These are phyloP conservation scores for Gymnoscopelus microlampas DNA, from an alignment of 2,797 vertebrate species.

Conservation along the genomic window DNA sequence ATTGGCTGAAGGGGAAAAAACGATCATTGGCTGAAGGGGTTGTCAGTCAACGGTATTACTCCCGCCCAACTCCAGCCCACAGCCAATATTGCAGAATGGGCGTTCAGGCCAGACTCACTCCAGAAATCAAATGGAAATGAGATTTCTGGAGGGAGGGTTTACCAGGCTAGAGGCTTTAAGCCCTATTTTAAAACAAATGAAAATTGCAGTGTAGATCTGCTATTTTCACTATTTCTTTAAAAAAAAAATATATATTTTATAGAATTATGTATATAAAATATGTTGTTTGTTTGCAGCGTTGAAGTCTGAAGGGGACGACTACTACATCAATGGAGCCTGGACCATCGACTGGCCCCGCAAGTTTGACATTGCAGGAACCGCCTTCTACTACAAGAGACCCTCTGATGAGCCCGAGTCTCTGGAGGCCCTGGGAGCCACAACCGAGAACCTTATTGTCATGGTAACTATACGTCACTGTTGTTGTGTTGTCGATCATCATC, in stretches of 20 bases:
- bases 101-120: too few relatives aligned
- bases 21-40: too few relatives aligned
- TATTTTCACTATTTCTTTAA: too few relatives aligned
- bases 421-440: constrained; percentile 93
- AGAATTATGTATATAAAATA: too few relatives aligned
- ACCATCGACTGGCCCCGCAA: constrained; percentile 99
- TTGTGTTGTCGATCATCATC: background rate
- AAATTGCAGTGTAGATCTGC: too few relatives aligned
- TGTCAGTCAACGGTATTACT: too few relatives aligned
- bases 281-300: constrained; percentile 81
- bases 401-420: constrained; percentile 93
- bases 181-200: constrained; percentile 35
- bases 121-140: too few relatives aligned
- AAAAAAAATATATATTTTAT: background rate
- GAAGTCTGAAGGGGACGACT: constrained; percentile 95
- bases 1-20: too few relatives aligned
- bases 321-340: constrained; percentile 99
- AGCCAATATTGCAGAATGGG: too few relatives aligned
- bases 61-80: too few relatives aligned
- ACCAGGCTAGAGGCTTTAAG: background rate
- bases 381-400: constrained; percentile 96
- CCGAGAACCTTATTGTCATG: constrained; percentile 95
- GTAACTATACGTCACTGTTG: constrained; percentile 76
- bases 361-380: constrained; percentile 95
- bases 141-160: too few relatives aligned